Conservation (phyloP, 2,797 vertebrate genomes). For the Mormyrops attenuatus region DNA sequence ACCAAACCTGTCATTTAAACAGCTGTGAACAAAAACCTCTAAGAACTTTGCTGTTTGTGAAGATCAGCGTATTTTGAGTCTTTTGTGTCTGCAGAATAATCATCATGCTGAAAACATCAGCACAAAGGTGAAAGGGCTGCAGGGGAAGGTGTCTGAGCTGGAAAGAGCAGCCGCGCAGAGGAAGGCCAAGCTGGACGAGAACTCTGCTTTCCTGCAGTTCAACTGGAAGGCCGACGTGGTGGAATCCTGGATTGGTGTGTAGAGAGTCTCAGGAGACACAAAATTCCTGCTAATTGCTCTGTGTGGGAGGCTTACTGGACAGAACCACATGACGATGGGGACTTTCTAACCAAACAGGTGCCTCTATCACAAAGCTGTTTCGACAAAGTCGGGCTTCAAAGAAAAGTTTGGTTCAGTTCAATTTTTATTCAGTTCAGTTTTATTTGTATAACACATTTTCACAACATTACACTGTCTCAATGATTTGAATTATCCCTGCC, state of each 20-base stretch:
- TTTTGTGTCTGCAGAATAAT: constrained; percentile 72
- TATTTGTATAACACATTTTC: neutral
- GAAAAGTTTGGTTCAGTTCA: neutral
- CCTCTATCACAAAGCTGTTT: neutral
- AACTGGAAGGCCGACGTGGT: constrained; percentile 99
- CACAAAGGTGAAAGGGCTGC: constrained; percentile 83
- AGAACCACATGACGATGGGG: neutral
- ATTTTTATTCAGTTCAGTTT: neutral
- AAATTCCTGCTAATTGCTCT: neutral
- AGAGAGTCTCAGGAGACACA: neutral
- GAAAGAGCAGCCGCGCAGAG: constrained; percentile 88
- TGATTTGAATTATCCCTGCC: neutral
- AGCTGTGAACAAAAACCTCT: neutral
- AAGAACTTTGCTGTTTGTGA: neutral
- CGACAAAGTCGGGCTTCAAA: neutral
- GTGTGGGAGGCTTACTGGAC: neutral
- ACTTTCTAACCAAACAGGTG: neutral
- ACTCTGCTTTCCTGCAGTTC: constrained; percentile 97
- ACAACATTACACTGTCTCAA: neutral
- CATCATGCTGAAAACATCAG: constrained; percentile 92
- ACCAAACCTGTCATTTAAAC: neutral
- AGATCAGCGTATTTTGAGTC: neutral
- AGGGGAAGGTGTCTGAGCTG: constrained; percentile 83
- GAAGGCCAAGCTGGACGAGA: constrained; percentile 93
- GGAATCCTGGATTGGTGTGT: constrained; percentile 94